Evolutionary conservation across 2,113 vertebrate species (phyloP), one percentile per base, ranked within the genome.

Genomic region (Coptodon rendalli): DNA sequence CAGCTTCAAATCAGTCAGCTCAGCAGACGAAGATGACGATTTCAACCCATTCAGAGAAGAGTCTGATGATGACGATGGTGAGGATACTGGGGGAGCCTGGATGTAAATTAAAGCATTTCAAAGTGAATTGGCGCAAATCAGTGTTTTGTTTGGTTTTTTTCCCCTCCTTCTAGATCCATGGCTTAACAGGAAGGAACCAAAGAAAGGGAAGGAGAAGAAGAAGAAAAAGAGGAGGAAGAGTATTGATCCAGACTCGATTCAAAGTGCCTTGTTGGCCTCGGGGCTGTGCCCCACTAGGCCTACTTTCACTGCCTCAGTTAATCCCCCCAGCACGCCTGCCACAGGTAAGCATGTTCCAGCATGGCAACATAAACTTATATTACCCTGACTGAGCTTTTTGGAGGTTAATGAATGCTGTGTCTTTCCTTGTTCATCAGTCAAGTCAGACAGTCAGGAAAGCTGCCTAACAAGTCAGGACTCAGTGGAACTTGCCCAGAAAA

Each of bases 261-360:
- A 99, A 96, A 99, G 98, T 98, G 98, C 99, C 97, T 98, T 99
- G 97, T 95, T 99, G 96, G 99, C 99, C 56, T 99, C 98, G 54
- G 99, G 98, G 84, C 97, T 99, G 6, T 98, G 98, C 89, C 98
- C 98, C 79, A 98, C 97, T 90, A 96, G 98, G 54, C 98, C 98
- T 6, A 96, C 97, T 85, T 99, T 98, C 89, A 98, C 98, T 12
- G 96, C 98, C 80, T 91, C 97, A 1, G 94, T 97, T 36, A 96
- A 96, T 73, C 90, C 97, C 50, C 90, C 97, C 81, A 97, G 92
- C 90, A 63, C 93, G 3, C 95, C 96, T 57, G 53, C 91, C 54
- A 31, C 89, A 82, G 96, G 97, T 97, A 68, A 87, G 88, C 80
- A 43, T 1, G 4, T 5, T n/a, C 6, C 24, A 19, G 13, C 73